phyloP scores from a whole-genome alignment of 2,888 invertebrate genomes.

The Synanthedon formicaeformis region DNA sequence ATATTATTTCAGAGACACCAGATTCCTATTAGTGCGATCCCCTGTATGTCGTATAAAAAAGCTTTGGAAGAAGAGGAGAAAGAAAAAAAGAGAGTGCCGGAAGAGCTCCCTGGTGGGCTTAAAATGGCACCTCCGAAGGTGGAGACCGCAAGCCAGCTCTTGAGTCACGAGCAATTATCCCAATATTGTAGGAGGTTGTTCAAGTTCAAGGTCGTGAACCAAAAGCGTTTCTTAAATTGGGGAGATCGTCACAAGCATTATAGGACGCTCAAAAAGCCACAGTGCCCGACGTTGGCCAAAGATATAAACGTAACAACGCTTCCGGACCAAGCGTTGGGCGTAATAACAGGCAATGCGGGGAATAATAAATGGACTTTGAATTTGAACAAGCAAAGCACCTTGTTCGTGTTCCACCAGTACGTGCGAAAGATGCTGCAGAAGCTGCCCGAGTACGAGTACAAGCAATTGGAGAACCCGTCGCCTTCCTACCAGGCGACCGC shows the following conservation, averaged over 20 bases:
- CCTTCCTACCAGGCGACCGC: slow-evolving; percentile 96
- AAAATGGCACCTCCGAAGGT: slow-evolving; percentile 84
- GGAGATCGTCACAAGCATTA: slow-evolving; percentile 88
- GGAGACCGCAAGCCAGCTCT: slow-evolving; percentile 86
- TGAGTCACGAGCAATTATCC: slow-evolving; percentile 80
- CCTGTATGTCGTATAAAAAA: slow-evolving; percentile 89
- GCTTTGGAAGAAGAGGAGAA: slow-evolving; percentile 80
- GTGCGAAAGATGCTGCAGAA: slow-evolving; percentile 94
- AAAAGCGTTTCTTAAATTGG: slow-evolving; percentile 93
- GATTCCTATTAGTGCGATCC: slow-evolving; percentile 94
- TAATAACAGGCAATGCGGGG: slow-evolving; percentile 51
- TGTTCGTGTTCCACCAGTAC: slow-evolving; percentile 97
- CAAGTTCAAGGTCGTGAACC: slow-evolving; percentile 87
- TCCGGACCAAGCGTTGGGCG: slow-evolving; percentile 71
- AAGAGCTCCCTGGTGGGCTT: slow-evolving; percentile 47
- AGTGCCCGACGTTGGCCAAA: slow-evolving; percentile 87
- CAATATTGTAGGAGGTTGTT: slow-evolving; percentile 89
- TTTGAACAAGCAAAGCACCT: slow-evolving; percentile 94
- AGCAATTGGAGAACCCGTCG: slow-evolving; percentile 90
- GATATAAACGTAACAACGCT: slow-evolving; percentile 94
- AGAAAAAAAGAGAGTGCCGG: slow-evolving; percentile 42
- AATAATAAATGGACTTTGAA: slow-evolving; percentile 96
- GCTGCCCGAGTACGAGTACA: slow-evolving; percentile 92
- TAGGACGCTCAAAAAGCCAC: slow-evolving; percentile 84
- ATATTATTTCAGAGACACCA: slow-evolving; percentile 81